These are phyloP conservation scores for Pseudococcus longispinus DNA, from an alignment of 2,888 invertebrate species.

Conservation along the genomic window DNA sequence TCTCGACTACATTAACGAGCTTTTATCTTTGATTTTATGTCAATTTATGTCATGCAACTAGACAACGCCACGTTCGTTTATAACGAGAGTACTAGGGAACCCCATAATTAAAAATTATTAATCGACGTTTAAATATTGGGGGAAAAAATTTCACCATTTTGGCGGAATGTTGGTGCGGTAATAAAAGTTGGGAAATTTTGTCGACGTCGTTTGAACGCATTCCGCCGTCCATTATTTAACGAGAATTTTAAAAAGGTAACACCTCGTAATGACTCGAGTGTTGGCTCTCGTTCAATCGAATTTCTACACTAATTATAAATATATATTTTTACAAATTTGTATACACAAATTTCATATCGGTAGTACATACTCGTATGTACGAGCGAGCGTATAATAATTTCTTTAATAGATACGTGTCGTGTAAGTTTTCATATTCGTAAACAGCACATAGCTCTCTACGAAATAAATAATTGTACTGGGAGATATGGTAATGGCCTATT, in stretches of 20 bases:
- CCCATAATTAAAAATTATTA: not conserved
- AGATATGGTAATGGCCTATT: not conserved
- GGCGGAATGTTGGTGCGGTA: not conserved
- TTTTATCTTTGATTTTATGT: not conserved
- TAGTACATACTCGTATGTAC: not conserved
- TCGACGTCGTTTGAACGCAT: not conserved
- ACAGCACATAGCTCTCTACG: not conserved
- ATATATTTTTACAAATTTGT: not conserved
- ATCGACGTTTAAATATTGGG: not conserved
- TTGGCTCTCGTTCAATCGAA: constrained; percentile 17
- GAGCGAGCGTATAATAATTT: not conserved
- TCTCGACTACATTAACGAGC: not conserved
- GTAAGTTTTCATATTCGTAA: not conserved
- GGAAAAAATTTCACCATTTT: not conserved
- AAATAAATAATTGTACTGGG: not conserved
- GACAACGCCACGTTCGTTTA: not conserved
- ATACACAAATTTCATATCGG: not conserved
- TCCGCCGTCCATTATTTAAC: not conserved
- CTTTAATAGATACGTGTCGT: not conserved
- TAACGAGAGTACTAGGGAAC: not conserved
- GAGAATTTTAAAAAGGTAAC: not conserved
- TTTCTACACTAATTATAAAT: constrained; percentile 5
- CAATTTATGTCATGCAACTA: not conserved
- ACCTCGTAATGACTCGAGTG: not conserved
- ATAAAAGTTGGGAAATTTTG: not conserved